A percentile compares a stretch with the other conserved stretches of the same genome.
Conservation (phyloP, 2,888 invertebrate genomes). For the Tipula lateralis region DNA sequence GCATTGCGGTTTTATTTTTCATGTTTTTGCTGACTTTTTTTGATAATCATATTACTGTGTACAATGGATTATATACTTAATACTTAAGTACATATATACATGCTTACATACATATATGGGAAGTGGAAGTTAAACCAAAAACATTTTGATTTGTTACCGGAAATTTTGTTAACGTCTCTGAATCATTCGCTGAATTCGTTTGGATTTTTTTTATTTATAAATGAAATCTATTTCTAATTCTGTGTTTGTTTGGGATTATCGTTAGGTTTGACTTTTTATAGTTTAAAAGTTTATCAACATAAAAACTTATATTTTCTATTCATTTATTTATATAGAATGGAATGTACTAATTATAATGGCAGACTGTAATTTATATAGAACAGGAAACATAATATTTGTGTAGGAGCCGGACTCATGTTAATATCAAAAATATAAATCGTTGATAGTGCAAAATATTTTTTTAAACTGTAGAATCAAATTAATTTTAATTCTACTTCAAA, state of each 20-base stretch:
- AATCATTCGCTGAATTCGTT: neutral
- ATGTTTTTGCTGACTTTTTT: neutral
- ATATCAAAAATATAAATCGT: too few species aligned
- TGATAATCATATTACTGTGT: neutral
- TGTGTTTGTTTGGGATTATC: neutral
- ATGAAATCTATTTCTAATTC: neutral
- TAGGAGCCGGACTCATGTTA: too few species aligned
- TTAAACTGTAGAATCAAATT: too few species aligned
- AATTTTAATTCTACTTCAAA: too few species aligned
- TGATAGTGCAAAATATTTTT: too few species aligned
- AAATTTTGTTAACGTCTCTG: neutral
- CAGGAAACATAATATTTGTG: neutral
- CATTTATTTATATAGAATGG: neutral
- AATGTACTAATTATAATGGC: neutral
- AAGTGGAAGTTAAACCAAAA: constrained; percentile 1
- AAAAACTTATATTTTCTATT: neutral
- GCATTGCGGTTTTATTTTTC: neutral
- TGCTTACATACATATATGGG: too few species aligned
- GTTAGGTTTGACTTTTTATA: neutral
- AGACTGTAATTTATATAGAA: neutral
- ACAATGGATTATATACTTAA: neutral
- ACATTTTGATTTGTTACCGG: neutral
- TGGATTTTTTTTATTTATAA: neutral
- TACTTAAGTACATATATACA: too few species aligned
- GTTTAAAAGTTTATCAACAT: constrained; percentile 3